Evolutionary conservation across 2,888 invertebrate genomes (phyloP), one percentile per base, ranked within the genome.

Genomic region (Drosophila robusta): DNA sequence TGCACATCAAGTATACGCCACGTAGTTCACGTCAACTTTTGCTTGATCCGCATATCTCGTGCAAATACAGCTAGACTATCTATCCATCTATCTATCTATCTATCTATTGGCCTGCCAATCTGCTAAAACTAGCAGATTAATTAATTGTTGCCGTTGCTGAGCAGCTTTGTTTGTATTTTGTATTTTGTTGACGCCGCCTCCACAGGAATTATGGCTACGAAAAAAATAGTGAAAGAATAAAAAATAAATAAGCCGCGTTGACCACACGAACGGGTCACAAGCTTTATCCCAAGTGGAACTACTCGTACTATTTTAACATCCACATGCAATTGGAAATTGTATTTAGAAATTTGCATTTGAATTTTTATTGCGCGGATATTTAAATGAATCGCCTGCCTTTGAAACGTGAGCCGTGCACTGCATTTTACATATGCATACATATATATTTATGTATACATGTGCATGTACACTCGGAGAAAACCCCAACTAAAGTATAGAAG

Each of bases 351-450:
- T 72, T 58, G 56, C 62, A 66, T 76, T 69, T 63, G 57, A 38
- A 55, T 38, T 60, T 65, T 65, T 54, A 72, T 66, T 78, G 70
- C 62, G 51, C 57, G 57, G 56, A 54, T 54, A 63, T 68, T 70
- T 42, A 75, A 68, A 68, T 74, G 67, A 63, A 32, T 69, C 56
- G 57, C 50, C 61, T 61, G 67, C 61, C 51, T 69, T 55, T 44
- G 45, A 69, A 78, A 75, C 75, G 77, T 78, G 77, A 78, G 61
- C 75, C 42, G 56, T 36, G 41, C 39, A 69, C 56, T 36, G 41
- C 39, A 69, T 61, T 56, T 29, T 38, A 41, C 36, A 36, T 54
- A 29, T 44, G 29, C 22, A n/a, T 49, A 63, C 8, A 34, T 18
- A 12, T 51, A 16, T 36, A 32, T 14, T 26, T 34, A 26, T 16